These are phyloP conservation scores for Nephotettix cincticeps DNA, from an alignment of 1,140 invertebrate genomes.

Conservation along the genomic window DNA sequence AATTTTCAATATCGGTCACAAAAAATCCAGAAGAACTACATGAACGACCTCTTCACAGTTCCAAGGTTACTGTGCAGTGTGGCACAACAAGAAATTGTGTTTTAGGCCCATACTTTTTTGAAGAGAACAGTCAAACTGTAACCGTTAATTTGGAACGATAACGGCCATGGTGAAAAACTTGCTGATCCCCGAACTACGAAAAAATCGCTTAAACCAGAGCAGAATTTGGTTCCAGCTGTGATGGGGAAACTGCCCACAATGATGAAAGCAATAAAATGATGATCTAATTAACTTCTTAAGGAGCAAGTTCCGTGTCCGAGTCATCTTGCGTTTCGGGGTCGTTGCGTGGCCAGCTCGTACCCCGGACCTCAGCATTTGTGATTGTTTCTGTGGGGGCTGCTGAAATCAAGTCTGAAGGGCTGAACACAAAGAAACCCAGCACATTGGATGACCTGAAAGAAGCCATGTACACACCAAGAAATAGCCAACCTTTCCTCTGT, in stretches of 20 bases:
- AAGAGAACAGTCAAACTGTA: conserved; percentile 22
- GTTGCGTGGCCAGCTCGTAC: conserved; percentile 41
- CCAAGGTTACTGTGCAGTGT: conserved; percentile 43
- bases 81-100: conserved; percentile 32
- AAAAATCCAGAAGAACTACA: conserved; percentile 41
- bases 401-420: too few species aligned
- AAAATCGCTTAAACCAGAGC: too few species aligned
- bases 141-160: conserved; percentile 4
- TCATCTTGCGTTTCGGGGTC: conserved; percentile 36
- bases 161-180: conserved; percentile 10
- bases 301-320: too few species aligned
- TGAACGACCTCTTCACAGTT: conserved; percentile 44
- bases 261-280: too few species aligned
- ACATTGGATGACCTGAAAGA: too few species aligned
- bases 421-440: too few species aligned
- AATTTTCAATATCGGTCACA: conserved; percentile 44
- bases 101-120: conserved; percentile 33
- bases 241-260: conserved; percentile 39
- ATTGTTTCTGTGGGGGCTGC: conserved; percentile 44
- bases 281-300: too few species aligned
- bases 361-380: conserved; percentile 42
- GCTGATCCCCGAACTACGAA: too few species aligned
- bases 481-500: background rate
- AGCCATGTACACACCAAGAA: too few species aligned
- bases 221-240: conserved; percentile 33